These are phyloP conservation scores for Gulo gulo DNA, from an alignment of 2,113 vertebrate genomes.

Conservation along the genomic window DNA sequence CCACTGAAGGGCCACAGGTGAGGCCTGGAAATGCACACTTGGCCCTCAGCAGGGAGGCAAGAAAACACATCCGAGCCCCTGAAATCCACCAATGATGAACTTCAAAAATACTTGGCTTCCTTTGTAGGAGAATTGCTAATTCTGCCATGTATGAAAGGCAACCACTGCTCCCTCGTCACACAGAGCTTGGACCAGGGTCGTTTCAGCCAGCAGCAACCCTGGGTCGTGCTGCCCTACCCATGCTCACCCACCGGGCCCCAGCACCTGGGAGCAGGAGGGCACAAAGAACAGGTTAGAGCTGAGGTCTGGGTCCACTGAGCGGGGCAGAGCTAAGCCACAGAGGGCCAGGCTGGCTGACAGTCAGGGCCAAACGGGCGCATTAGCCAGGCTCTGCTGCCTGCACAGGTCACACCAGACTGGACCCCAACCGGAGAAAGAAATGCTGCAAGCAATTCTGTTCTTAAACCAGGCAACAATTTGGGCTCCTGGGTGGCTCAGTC, in stretches of 20 bases:
- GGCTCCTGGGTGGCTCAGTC: too few species aligned
- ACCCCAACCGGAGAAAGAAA: not conserved
- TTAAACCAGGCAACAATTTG: not conserved
- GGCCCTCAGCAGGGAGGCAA: not conserved
- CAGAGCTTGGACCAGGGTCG: not conserved
- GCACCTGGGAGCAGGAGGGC: not conserved
- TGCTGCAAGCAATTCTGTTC: not conserved
- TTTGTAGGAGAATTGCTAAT: not conserved
- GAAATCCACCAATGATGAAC: not conserved
- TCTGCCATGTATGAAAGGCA: fast-evolving
- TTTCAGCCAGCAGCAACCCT: not conserved
- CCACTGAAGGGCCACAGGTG: fast-evolving
- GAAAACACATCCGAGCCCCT: not conserved
- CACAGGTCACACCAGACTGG: not conserved
- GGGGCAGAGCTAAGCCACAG: not conserved
- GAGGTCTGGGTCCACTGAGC: not conserved
- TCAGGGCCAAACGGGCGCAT: not conserved
- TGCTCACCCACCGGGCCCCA: not conserved
- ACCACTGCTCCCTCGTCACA: fast-evolving
- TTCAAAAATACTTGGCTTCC: not conserved
- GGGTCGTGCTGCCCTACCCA: not conserved
- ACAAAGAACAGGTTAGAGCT: not conserved
- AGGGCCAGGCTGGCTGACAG: not conserved
- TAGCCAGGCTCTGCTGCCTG: not conserved
- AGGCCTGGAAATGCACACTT: not conserved